phyloP scores from a whole-genome alignment of 2,888 invertebrate genomes.

The Ectemnius continuus region DNA sequence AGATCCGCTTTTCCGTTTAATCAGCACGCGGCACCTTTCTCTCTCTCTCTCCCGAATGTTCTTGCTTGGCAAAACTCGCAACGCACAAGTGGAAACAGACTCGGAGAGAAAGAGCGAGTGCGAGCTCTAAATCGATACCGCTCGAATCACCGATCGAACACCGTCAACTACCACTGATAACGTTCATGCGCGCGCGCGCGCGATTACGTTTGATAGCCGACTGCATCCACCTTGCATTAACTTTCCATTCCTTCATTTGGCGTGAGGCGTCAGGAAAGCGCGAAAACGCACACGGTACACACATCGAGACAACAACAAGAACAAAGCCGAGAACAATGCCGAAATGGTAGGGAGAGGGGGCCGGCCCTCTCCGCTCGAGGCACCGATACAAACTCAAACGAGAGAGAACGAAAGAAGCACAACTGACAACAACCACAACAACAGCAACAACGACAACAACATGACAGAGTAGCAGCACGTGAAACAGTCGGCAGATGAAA shows the following conservation, averaged over 20 bases:
- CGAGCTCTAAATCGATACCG: too few species aligned
- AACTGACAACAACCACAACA: constrained; percentile 8
- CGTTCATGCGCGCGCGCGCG: too few species aligned
- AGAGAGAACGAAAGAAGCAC: constrained; percentile 20
- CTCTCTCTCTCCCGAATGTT: too few species aligned
- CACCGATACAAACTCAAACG: not conserved
- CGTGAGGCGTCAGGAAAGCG: constrained; percentile 33
- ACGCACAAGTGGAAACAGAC: too few species aligned
- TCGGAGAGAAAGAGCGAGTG: too few species aligned
- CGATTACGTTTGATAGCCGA: constrained; percentile 13
- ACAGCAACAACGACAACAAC: constrained; percentile 11
- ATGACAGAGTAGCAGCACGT: constrained; percentile 7
- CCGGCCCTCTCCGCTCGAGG: too few species aligned
- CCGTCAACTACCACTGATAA: too few species aligned
- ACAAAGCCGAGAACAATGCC: constrained; percentile 17
- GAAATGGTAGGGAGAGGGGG: too few species aligned
- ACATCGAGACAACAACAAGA: constrained; percentile 18
- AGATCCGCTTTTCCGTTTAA: too few species aligned
- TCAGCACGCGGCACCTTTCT: too few species aligned
- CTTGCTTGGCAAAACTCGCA: too few species aligned
- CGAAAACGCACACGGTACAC: constrained; percentile 48
- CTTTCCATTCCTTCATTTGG: constrained; percentile 50
- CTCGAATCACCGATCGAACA: too few species aligned
- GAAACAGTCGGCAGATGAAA: not conserved
- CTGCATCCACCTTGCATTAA: constrained; percentile 44